Evolutionary conservation across 1,140 invertebrate genomes (phyloP).

Genomic region (Lordiphosa clarofinis): DNA sequence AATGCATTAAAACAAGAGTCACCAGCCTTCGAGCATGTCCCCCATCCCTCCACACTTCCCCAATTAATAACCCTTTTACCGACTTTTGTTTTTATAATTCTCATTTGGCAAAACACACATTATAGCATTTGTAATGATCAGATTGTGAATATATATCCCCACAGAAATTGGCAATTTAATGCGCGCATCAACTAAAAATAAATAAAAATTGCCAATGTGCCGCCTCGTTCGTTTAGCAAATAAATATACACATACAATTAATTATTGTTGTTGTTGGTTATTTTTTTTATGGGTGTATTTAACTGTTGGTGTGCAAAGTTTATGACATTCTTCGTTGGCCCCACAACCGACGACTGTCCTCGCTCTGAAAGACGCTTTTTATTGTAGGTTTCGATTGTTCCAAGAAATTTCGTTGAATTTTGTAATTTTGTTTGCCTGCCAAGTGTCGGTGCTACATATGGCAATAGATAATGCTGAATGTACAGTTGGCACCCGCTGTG

Average conservation of each 20-base stretch:
- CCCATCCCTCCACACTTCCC: constrained; percentile 42
- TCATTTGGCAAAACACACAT: constrained; percentile 12
- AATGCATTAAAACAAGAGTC: constrained; percentile 54
- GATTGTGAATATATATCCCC: constrained; percentile 26
- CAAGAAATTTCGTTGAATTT: constrained; percentile 29
- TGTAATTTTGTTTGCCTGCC: constrained; percentile 23
- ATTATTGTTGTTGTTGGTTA: constrained; percentile 40
- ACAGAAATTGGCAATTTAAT: constrained; percentile 62
- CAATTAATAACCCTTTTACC: constrained; percentile 63
- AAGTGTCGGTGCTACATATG: background rate
- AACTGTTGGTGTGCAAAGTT: constrained; percentile 41
- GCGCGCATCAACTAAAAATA: constrained; percentile 71
- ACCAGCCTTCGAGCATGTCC: constrained; percentile 18
- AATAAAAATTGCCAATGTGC: constrained; percentile 52
- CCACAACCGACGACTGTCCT: constrained; percentile 15
- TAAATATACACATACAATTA: constrained; percentile 42
- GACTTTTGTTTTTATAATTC: constrained; percentile 23
- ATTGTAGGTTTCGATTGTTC: constrained; percentile 40
- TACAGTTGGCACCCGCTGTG: background rate
- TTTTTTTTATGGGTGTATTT: constrained; percentile 47
- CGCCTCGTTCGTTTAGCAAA: constrained; percentile 37
- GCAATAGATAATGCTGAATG: constrained; percentile 13
- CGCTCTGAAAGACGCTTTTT: constrained; percentile 14
- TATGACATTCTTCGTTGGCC: constrained; percentile 28
- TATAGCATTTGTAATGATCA: constrained; percentile 35